Conservation (phyloP, 2,797 vertebrate genomes). For the Ceyx erithaca region DNA sequence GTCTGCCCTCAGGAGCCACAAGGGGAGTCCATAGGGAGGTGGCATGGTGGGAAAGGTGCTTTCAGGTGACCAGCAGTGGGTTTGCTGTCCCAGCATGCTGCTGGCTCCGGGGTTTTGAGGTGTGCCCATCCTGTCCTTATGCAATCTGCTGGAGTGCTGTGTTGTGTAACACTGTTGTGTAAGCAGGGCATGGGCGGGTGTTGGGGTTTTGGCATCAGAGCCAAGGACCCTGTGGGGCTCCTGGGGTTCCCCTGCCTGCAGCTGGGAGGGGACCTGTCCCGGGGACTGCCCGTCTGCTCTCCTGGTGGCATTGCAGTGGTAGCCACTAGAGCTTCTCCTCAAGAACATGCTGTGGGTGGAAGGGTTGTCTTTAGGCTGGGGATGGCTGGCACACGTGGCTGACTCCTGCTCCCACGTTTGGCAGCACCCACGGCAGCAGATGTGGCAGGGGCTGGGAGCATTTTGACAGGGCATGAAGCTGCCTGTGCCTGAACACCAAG, state of each 20-base stretch:
- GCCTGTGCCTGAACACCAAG: background rate
- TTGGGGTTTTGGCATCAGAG: background rate
- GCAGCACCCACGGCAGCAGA: background rate
- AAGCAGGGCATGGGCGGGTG: conserved; percentile 12
- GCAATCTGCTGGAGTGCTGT: background rate
- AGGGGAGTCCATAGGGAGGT: background rate
- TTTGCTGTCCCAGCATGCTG: background rate
- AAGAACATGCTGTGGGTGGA: rapidly evolving
- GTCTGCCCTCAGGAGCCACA: background rate
- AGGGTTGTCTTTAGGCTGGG: background rate
- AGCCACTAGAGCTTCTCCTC: background rate
- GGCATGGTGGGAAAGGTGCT: rapidly evolving
- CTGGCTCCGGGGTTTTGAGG: background rate
- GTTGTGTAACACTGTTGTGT: conserved; percentile 50
- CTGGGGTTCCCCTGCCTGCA: background rate
- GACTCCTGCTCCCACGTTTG: background rate
- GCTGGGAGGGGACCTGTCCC: background rate
- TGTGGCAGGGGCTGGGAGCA: background rate
- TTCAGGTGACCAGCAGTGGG: background rate
- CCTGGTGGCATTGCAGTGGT: background rate
- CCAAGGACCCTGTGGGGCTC: rapidly evolving
- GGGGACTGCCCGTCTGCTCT: background rate
- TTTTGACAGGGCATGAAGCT: background rate
- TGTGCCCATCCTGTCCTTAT: background rate
- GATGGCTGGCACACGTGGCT: background rate